phyloP scores from a whole-genome alignment of 2,113 vertebrate genomes.

The Numida meleagris region DNA sequence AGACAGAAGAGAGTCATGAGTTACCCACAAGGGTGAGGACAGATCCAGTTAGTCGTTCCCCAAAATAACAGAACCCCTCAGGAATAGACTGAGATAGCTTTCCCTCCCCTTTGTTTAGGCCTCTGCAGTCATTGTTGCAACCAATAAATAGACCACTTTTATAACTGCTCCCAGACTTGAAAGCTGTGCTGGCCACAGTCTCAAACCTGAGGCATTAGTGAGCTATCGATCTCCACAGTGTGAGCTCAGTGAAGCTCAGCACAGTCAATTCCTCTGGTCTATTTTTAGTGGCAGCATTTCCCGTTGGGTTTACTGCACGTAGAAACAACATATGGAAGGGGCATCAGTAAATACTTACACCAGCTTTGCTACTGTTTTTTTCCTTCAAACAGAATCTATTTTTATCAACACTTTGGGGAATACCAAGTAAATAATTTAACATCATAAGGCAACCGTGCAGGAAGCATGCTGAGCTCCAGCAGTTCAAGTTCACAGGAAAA shows the following conservation, averaged over 20 bases:
- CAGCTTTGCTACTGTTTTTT: background rate
- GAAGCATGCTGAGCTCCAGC: background rate
- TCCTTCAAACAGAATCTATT: background rate
- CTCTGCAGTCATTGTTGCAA: background rate
- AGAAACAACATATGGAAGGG: background rate
- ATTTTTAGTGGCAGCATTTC: slow-evolving; percentile 38
- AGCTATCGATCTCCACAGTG: slow-evolving; percentile 15
- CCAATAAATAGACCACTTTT: background rate
- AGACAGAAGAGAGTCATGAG: background rate
- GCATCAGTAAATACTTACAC: background rate
- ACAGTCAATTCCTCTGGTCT: slow-evolving; percentile 22
- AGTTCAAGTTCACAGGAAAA: background rate
- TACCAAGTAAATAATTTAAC: background rate
- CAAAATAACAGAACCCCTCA: background rate
- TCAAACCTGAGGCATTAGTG: background rate
- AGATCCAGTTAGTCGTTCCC: background rate
- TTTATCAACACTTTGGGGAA: background rate
- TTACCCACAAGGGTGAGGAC: background rate
- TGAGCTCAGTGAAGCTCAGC: background rate
- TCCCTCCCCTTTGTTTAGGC: background rate
- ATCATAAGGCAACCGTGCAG: background rate
- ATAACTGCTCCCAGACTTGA: background rate
- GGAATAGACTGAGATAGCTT: background rate
- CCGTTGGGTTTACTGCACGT: background rate
- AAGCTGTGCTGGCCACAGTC: background rate